Evolutionary conservation across 2,797 vertebrate genomes (phyloP), one percentile per base, ranked within the genome.

Genomic region (Alosa sapidissima): DNA sequence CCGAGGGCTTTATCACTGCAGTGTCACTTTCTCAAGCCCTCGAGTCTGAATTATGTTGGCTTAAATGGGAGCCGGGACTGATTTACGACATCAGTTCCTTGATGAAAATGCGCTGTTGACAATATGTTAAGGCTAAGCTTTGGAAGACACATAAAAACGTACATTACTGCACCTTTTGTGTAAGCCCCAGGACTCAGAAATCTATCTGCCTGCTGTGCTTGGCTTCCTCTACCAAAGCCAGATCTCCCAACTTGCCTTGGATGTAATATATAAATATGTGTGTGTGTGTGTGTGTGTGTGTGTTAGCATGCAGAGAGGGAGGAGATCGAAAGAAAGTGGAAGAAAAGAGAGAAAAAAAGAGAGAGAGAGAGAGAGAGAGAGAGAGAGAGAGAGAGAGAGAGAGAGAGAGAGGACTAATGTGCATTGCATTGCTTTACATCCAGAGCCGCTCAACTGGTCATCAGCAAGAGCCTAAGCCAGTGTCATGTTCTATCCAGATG

Each of bases 391-490:
- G 33, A 72, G 5, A 68, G 65, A 47, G 0, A 19, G 19, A 45
- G 72, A 19, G 7, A 62, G n/a, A 62, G 24, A 24, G 14, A 78
- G 68, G 72, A 33, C 72, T 7, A 6, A n/a, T 81, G 81, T 88
- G 81, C 14, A 45, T 5, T 47, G 72, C 72, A 78, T 47, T 78
- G 68, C 33, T 11, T 45, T 36, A 1, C 47, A 91, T 78, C 84
- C 87, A 83, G 55, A 90, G 81, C 58, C 24, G 88, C 89, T 91
- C 88, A 47, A 90, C 85, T 92, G 89, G 87, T 88, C 92, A 90
- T 92, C 89, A 91, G 90, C 84, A 85, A 82, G 62, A 65, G 81
- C 41, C 41, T 47, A 45, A 45, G 41, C 8, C 45, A 19, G 72
- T 28, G 72, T 75, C 68, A 41, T 75, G 72, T 45, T 78, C 72